These are phyloP conservation scores for Xiphophorus maculatus DNA, from an alignment of 2,113 vertebrate genomes.

Conservation along the genomic window DNA sequence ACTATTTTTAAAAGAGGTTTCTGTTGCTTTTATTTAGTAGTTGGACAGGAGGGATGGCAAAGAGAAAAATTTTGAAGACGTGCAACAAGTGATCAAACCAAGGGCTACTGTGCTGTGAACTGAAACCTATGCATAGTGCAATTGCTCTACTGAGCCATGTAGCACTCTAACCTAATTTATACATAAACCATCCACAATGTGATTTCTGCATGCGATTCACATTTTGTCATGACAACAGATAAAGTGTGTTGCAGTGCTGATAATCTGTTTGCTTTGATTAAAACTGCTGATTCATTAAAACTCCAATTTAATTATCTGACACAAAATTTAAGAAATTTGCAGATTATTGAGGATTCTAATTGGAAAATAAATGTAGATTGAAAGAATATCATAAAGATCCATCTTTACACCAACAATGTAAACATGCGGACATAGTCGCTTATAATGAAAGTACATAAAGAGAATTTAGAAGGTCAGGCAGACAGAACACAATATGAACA, in stretches of 20 bases:
- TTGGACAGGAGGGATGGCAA: no score
- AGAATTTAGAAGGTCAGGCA: not conserved
- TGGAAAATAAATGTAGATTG: no score
- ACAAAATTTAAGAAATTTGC: not conserved
- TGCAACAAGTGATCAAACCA: no score
- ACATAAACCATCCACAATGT: not conserved
- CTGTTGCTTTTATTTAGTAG: no score
- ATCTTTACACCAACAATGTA: not conserved
- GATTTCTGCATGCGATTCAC: not conserved
- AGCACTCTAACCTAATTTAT: no score
- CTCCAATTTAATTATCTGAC: not conserved
- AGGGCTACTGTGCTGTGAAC: no score
- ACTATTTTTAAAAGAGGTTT: not conserved
- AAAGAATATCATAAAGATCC: not conserved
- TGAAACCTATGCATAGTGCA: no score
- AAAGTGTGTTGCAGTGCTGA: not conserved
- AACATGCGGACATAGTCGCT: not conserved
- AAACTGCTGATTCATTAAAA: not conserved
- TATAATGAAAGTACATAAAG: not conserved
- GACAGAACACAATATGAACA: not conserved
- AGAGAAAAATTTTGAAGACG: no score
- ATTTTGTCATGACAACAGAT: not conserved
- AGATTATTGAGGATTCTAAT: no score
- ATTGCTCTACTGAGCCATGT: no score
- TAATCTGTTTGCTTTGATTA: not conserved